Base-by-base conservation (phyloP, 2,888 invertebrate genomes). In the Standfussiana lucernea region DNA sequence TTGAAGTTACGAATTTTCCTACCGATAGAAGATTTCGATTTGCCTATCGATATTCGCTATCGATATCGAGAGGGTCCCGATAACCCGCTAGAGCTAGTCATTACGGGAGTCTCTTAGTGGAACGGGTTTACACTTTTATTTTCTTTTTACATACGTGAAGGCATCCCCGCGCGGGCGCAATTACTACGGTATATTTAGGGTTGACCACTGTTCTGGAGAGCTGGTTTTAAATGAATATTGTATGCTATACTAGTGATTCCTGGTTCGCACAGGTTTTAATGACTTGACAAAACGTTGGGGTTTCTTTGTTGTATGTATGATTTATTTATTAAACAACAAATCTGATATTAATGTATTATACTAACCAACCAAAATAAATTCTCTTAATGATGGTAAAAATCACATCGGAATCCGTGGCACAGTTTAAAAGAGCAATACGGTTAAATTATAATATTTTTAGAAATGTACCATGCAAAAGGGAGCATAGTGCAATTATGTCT, bases 51-150 rank as follows among this genome's bases (percentile, higher is more conserved):
- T 79, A 81, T 88, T 69, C 42, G 74, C 56, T 83, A 84, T 89
- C 89, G 89, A 86, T 72, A 83, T 75, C 86, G 85, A 82, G 67
- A 66, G 56, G 72, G 79, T 88, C 91, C 91, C 90, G 91, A 91
- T 93, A 92, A 80, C 90, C 92, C 85, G 85, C 88, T 89, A 87
- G 85, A 75, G 86, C 92, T 90, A 93, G 94, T 94, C 93, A 94
- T 95, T 95, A 95, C 94, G 92, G 95, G 95, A 94, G 91, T 84
- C 89, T 90, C 92, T 92, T 93, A 94, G 95, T 93, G 94, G 93
- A 95, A 94, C 95, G 89, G 92, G 95, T 94, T 94, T 93, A 80
- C 88, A 91, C 93, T 93, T 94, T 95, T 95, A 91, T 93, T 95
- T 94, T 95, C 93, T 93, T 94, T 95, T 93, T 91, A 91, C 90